Base-by-base conservation (phyloP, 1,140 invertebrate genomes). In the Papilio glaucus region DNA sequence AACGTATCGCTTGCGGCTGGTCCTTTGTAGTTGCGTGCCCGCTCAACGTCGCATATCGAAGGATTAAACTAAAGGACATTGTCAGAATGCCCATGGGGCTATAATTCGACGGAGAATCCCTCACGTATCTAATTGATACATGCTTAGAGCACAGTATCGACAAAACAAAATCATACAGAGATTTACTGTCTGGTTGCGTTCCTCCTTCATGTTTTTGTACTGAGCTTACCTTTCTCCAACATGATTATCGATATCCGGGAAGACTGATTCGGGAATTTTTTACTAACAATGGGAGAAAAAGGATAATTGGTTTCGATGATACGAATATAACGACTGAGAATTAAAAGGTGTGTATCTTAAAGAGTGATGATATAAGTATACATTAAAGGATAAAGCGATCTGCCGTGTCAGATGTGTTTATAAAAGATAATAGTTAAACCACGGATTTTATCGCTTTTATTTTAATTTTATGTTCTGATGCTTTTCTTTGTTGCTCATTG, bases 201-300 rank as follows among this genome's bases (percentile, higher is more conserved):
- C 61, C 68, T 18, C 45, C 67, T 57, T 65, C 49, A 69, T 71
- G 71, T 84, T 84, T 85, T 85, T 84, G 80, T 78, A 42, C 37
- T 71, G 74, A 60, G 57, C 67, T 71, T 73, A 73, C 78, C 85
- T 86, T 86, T 89, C 85, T 79, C 81, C 77, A 72, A 61, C 67
- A 69, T 88, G 88, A 92, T 92, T 85, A 81, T 75, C 82, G 85
- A 92, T 92, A 89, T 92, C 90, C 90, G 90, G 90, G 85, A 89
- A 87, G 87, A 81, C 74, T 82, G 80, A 86, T 79, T 83, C 83
- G 75, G 79, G 73, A 83, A 74, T 78, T 81, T 79, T 77, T 80
- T 83, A 85, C 80, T 85, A 84, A 91, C 81, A 85, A 87, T 78
- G 76, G 71, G 60, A 63, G 76, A 82, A 92, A 92, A 90, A 89